These are phyloP conservation scores for Drosophila borealis DNA, from an alignment of 2,888 invertebrate genomes.

Conservation along the genomic window DNA sequence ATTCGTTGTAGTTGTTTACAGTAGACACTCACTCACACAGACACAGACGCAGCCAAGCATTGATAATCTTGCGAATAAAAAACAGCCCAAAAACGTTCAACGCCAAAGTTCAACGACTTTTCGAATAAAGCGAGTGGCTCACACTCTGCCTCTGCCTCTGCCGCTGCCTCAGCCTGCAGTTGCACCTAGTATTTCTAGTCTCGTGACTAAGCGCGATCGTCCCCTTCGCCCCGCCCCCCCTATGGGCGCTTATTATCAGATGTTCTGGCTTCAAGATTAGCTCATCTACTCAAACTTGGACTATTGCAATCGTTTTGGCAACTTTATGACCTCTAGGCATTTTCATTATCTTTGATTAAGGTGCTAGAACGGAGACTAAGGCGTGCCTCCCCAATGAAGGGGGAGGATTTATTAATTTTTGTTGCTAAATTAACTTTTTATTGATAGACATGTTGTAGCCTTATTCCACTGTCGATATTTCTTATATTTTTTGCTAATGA, in stretches of 20 bases:
- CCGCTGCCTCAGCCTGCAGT: constrained; percentile 2
- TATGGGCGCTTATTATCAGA: background rate
- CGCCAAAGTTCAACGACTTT: constrained; percentile 49
- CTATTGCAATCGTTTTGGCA: background rate
- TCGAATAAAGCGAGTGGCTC: constrained; percentile 13
- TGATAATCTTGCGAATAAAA: constrained; percentile 7
- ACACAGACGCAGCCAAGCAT: background rate
- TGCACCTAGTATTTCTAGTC: constrained; percentile 39
- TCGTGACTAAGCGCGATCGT: constrained; percentile 40
- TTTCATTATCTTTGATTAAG: too few relatives aligned
- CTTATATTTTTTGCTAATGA: too few relatives aligned
- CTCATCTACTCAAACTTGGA: background rate
- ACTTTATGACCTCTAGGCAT: background rate
- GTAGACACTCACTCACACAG: constrained; percentile 11
- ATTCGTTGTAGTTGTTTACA: constrained; percentile 1
- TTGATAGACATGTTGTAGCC: too few relatives aligned
- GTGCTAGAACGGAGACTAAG: too few relatives aligned
- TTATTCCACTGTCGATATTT: too few relatives aligned
- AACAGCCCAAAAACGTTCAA: constrained; percentile 3
- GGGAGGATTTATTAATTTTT: too few relatives aligned
- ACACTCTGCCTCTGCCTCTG: background rate
- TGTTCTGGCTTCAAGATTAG: background rate
- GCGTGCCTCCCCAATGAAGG: too few relatives aligned
- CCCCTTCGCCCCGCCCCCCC: background rate
- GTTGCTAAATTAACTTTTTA: too few relatives aligned